phyloP scores from a whole-genome alignment of 2,888 invertebrate genomes.

The Melolontha melolontha region DNA sequence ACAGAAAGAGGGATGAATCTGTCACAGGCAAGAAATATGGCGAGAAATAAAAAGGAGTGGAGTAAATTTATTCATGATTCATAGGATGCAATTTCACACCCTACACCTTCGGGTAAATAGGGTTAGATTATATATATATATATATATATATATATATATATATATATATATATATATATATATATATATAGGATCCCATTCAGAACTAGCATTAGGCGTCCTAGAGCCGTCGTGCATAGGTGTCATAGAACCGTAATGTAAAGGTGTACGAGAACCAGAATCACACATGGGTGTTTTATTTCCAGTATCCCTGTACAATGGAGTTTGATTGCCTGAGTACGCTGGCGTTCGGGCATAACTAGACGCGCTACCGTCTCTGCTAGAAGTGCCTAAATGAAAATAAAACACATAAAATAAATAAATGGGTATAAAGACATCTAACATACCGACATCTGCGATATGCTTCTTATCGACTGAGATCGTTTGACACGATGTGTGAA shows the following conservation, averaged over 20 bases:
- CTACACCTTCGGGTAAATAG: too few relatives aligned
- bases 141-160: too few relatives aligned
- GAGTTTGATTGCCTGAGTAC: conserved; percentile 81
- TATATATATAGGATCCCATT: too few relatives aligned
- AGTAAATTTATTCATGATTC: too few relatives aligned
- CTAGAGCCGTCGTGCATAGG: conserved; percentile 94
- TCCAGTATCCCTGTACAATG: conserved; percentile 85
- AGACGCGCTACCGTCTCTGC: conserved; percentile 76
- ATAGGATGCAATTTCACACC: too few relatives aligned
- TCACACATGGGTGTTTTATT: conserved; percentile 94
- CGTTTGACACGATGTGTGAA: conserved; percentile 97
- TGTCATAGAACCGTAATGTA: conserved; percentile 92
- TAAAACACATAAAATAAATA: neutral
- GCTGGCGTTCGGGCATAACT: conserved; percentile 76
- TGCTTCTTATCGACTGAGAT: conserved; percentile 95
- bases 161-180: too few relatives aligned
- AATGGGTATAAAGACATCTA: neutral
- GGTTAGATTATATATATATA: too few relatives aligned
- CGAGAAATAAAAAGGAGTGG: too few relatives aligned
- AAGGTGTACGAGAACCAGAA: conserved; percentile 86
- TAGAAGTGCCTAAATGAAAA: conserved; percentile 62
- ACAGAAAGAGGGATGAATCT: too few relatives aligned
- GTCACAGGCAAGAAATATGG: too few relatives aligned
- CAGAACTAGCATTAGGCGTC: conserved; percentile 87
- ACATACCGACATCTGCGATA: conserved; percentile 79